These are phyloP conservation scores for Oreortyx pictus DNA, from an alignment of 2,797 vertebrate species.

Conservation along the genomic window DNA sequence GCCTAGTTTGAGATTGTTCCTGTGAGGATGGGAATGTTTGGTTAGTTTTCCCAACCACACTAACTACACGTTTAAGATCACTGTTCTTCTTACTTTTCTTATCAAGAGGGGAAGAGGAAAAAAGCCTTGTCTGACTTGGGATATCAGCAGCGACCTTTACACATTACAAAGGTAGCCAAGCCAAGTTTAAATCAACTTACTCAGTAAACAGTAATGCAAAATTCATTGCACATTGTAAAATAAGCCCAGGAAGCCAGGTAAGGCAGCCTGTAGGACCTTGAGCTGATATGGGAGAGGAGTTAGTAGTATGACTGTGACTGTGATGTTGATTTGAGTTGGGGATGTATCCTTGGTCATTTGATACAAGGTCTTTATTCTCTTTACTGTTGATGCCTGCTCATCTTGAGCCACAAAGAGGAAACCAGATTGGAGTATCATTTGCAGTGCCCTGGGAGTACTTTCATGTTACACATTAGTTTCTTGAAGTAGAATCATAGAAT, in stretches of 20 bases:
- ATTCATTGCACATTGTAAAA: neutral
- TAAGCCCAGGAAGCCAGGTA: neutral
- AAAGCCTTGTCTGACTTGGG: neutral
- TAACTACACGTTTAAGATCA: neutral
- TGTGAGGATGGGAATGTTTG: neutral
- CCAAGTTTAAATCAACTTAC: neutral
- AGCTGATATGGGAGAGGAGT: neutral
- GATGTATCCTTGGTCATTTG: neutral
- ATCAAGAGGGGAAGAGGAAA: neutral
- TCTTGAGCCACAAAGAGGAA: neutral
- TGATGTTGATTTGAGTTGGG: neutral
- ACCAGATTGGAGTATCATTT: neutral
- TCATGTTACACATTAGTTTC: neutral
- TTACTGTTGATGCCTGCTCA: neutral
- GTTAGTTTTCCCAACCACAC: neutral
- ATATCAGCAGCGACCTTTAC: neutral
- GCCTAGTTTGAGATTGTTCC: neutral
- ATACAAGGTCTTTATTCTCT: neutral
- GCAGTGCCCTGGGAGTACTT: neutral
- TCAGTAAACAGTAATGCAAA: neutral
- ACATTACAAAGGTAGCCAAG: rapidly evolving
- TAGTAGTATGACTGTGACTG: neutral
- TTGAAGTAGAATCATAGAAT: neutral
- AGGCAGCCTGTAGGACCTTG: neutral
- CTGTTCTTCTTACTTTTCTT: neutral